Percentiles rank a stretch among this genome's conserved stretches.
These are phyloP conservation scores for Myotis findleyi DNA, from an alignment of 2,797 vertebrate genomes.

Conservation along the genomic window DNA sequence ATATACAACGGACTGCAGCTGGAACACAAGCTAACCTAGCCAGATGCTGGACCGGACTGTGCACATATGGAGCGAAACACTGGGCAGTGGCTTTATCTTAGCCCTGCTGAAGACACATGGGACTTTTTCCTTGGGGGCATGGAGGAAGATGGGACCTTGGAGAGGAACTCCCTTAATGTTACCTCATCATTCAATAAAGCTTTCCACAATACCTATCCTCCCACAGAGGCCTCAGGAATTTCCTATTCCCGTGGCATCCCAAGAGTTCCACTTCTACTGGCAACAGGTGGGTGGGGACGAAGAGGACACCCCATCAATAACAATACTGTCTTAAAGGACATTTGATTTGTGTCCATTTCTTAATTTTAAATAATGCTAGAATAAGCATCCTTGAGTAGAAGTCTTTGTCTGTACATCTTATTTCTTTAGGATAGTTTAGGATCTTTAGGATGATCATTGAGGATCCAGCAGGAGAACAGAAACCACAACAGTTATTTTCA, in stretches of 20 bases:
- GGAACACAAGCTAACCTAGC: neutral
- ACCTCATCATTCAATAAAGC: neutral
- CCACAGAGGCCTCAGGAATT: neutral
- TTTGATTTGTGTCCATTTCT: neutral
- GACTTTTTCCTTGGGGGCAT: neutral
- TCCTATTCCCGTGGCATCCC: neutral
- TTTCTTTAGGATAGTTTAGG: slow-evolving; percentile 18
- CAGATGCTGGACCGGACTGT: neutral
- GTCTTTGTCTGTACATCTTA: neutral
- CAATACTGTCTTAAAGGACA: neutral
- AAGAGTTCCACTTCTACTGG: neutral
- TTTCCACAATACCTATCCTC: neutral
- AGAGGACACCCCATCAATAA: neutral
- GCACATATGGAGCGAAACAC: neutral
- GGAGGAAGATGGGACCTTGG: neutral
- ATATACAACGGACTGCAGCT: neutral
- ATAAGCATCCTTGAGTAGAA: neutral
- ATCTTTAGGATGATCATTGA: neutral
- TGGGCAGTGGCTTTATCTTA: neutral
- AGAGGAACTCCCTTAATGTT: neutral
- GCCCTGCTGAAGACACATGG: neutral
- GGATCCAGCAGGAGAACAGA: neutral
- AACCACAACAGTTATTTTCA: slow-evolving; percentile 12
- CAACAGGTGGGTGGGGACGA: neutral
- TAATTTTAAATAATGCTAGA: neutral